Evolutionary conservation across 2,797 vertebrate genomes (phyloP), one percentile per base, ranked within the genome.

Genomic region (Aratinga solstitialis): DNA sequence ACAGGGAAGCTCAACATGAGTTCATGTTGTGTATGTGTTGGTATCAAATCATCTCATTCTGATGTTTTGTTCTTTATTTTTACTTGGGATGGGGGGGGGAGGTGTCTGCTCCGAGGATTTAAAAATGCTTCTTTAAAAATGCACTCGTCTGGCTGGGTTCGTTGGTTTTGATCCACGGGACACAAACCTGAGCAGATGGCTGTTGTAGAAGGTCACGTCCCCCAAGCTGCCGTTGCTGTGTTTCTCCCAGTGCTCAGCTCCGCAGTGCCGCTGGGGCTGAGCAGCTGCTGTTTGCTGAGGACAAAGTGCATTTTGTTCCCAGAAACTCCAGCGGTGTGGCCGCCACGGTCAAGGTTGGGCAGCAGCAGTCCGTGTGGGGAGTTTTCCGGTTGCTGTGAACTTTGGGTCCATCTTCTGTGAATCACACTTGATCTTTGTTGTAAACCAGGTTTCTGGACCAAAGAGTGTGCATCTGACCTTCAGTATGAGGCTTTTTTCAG

Each of bases 41-140:
- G 89, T 96, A 96, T 97, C 87, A 94, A 96, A 97, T 96, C 98
- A 97, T 98, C 97, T 98, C 98, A 98, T 98, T 98, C 98, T 98
- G 97, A 96, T 91, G 78, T 96, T 98, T 97, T 98, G 98, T 92
- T 62, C 91, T 97, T 98, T 97, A 96, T 97, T 96, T 92, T 82
- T 95, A 97, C 97, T 96, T 97, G 90, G 98, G 97, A 85, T 93
- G 23, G 87, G 97, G 97, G 34, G 97, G 97, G 97, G 91, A 95
- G 97, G 97, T 95, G 97, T 98, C 97, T 98, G 91, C 97, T 94
- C 40, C 88, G 89, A 96, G 97, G 95, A 96, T 97, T 97, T 98
- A 98, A 97, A 97, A 97, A 98, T 97, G 98, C 97, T 98, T 62
- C 29, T 34, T 73, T 43, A 62, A 32, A n/a, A 77, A 43, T 36